Percentiles rank a stretch among this genome's conserved stretches.
phyloP scores from a whole-genome alignment of 2,113 vertebrate genomes.

The Pomatostomus ruficeps region DNA sequence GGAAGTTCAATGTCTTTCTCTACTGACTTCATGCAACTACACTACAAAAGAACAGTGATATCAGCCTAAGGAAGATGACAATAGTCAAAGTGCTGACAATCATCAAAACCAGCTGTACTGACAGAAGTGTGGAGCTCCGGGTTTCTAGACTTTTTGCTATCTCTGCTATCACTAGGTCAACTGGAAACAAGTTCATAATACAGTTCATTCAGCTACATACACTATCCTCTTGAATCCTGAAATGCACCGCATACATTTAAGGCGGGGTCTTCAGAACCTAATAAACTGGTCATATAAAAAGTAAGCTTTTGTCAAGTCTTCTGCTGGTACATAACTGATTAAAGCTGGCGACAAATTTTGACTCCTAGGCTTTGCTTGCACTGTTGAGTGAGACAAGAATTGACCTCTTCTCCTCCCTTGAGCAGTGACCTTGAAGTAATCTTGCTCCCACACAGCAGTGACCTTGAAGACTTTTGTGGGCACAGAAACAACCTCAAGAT shows the following conservation, averaged over 20 bases:
- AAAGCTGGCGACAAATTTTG: not conserved
- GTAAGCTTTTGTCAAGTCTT: not conserved
- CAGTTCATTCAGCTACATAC: not conserved
- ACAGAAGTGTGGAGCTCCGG: not conserved
- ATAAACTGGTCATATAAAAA: not conserved
- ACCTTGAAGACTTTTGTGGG: not conserved
- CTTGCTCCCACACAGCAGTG: not conserved
- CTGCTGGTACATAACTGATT: not conserved
- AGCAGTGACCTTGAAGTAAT: no score
- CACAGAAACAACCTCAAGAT: not conserved
- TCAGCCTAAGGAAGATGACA: not conserved
- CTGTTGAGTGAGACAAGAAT: not conserved
- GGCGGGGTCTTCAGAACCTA: not conserved
- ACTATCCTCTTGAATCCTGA: not conserved
- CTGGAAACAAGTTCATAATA: not conserved
- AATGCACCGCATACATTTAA: not conserved
- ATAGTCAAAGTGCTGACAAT: not conserved
- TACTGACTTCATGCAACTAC: not conserved
- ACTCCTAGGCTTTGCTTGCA: not conserved
- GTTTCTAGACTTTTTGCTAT: not conserved
- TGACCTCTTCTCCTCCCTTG: not conserved
- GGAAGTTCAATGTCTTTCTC: not conserved
- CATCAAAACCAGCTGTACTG: not conserved
- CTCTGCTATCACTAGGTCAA: not conserved
- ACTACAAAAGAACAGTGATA: not conserved